Base-by-base conservation (phyloP, 2,113 vertebrate genomes). In the Bothrops jararaca region DNA sequence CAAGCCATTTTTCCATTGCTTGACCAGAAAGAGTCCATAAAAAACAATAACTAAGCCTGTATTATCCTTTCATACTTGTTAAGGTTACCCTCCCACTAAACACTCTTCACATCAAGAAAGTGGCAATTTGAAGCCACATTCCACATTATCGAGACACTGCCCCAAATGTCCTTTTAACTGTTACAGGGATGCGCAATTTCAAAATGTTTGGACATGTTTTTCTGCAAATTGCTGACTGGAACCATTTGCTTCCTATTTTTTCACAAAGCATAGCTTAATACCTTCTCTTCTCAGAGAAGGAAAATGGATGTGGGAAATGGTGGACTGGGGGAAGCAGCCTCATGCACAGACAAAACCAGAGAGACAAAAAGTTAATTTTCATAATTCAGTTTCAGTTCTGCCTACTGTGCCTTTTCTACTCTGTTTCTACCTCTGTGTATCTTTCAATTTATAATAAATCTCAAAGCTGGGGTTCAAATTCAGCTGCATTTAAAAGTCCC, bases 261-360 rank as follows among this genome's bases (percentile, higher is more conserved):
- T 96, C 95, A 95, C 95, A 96, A 96, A 95, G 88, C 86, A 89
- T 64, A 87, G 42, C 95, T 95, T 95, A 96, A 96, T 95, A 90
- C 91, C 94, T 93, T 90, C 90, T 20, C 52, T 50, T 48, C 54
- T 20, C 10, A 22, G n/a, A 87, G 12, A 29, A 50, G 29, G 56
- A 48, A 64, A 90, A 90, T 60, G 24, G 29, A 18, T 52, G 26
- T 18, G 20, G 1, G n/a, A 53, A 20, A 10, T 12, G 53, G 34
- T 50, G 50, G 15, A 74, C 13, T 12, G 58, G 52, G 50, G 50
- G 15, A 91, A 42, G 22, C 6, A 54, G n/a, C 50, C 12, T 85
- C 11, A 4, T n/a, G n/a, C 0, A 2, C 24, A 48, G 74, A 26
- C 15, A 57, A 57, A 74, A 54, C 9, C 90, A 60, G 5, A 12